Evolutionary conservation across 2,797 vertebrate species (phyloP).

Genomic region (Phalanger gymnotis): DNA sequence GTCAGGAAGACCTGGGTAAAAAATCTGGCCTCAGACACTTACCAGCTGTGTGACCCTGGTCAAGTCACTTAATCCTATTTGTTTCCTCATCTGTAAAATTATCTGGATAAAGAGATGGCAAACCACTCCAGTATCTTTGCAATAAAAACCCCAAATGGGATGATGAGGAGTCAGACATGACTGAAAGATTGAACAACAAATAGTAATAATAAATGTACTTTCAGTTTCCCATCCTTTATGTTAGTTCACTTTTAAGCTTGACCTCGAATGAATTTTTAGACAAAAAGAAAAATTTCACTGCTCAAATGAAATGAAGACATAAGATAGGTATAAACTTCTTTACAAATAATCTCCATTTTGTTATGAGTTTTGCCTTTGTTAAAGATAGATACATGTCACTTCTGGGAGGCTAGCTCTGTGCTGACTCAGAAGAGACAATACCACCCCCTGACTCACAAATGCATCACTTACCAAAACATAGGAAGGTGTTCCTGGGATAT

Average conservation of each 20-base stretch:
- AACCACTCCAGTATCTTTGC: neutral
- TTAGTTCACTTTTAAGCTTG: neutral
- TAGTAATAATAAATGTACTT: neutral
- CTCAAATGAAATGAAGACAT: neutral
- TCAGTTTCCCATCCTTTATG: neutral
- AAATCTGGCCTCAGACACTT: neutral
- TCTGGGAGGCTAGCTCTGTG: neutral
- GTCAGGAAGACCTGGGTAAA: neutral
- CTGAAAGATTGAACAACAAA: neutral
- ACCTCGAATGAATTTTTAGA: neutral
- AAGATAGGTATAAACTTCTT: neutral
- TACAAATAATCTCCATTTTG: neutral
- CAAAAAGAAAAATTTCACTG: neutral
- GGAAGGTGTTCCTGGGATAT: slow-evolving; percentile 55
- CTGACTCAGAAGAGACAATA: slow-evolving; percentile 58
- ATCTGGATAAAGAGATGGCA: neutral
- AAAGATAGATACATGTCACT: neutral
- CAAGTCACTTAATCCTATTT: neutral
- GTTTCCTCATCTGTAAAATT: neutral
- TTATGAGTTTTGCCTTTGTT: neutral
- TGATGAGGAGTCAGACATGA: neutral
- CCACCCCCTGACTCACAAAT: slow-evolving; percentile 49
- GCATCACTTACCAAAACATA: slow-evolving; percentile 24
- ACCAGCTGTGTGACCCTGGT: neutral
- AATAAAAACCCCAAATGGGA: neutral